Evolutionary conservation across 2,797 vertebrate species (phyloP).

Genomic region (Pagetopsis macropterus): DNA sequence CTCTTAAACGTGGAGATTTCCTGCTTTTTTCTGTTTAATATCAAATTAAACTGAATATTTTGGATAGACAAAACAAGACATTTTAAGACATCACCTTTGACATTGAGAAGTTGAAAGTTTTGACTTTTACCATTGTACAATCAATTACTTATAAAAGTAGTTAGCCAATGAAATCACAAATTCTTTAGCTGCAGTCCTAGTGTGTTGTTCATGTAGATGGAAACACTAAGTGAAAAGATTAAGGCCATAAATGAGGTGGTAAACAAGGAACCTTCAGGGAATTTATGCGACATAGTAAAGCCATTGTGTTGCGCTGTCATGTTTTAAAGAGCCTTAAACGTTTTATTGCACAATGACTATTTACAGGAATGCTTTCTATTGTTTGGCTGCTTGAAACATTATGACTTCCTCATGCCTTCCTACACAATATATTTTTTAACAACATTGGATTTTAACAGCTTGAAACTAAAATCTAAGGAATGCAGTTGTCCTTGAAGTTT

Average conservation of each 20-base stretch:
- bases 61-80: no score
- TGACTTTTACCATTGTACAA: no score
- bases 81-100: no score
- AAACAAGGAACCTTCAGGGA: constrained; percentile 63
- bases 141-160: no score
- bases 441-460: constrained; percentile 49
- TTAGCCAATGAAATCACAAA: no score
- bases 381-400: constrained; percentile 37
- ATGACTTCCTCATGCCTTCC: constrained; percentile 39
- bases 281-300: constrained; percentile 70
- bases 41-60: no score
- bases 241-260: constrained; percentile 57
- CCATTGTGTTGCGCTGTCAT: constrained; percentile 40
- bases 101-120: no score
- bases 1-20: no score
- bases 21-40: no score
- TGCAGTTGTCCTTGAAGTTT: constrained; percentile 54
- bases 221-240: constrained; percentile 40
- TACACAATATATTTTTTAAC: constrained; percentile 40
- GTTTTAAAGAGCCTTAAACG: constrained; percentile 32
- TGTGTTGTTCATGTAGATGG: constrained; percentile 26
- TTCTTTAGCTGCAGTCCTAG: no score
- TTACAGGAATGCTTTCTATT: constrained; percentile 53
- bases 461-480: constrained; percentile 39
- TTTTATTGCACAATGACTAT: constrained; percentile 48